phyloP scores from a whole-genome alignment of 2,888 invertebrate genomes.

The Drosophila prolongata region DNA sequence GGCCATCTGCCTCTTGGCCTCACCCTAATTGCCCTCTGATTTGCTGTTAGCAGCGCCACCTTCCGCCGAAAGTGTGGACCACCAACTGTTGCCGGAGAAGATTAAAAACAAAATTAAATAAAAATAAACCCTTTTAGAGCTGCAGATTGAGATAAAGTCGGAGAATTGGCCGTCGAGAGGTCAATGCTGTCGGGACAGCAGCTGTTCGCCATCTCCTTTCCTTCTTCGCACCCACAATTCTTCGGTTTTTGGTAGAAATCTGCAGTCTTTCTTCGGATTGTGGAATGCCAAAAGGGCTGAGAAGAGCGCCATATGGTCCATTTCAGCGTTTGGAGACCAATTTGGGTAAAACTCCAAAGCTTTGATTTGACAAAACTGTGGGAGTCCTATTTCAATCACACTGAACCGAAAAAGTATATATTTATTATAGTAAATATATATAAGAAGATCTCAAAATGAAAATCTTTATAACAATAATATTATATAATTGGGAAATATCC shows the following conservation, averaged over 20 bases:
- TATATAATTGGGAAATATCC: too few species aligned
- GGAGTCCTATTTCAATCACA: slow-evolving; percentile 4
- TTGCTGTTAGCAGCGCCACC: slow-evolving; percentile 47
- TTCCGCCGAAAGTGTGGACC: slow-evolving; percentile 42
- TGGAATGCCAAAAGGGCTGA: slow-evolving; percentile 13
- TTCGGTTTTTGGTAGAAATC: neutral
- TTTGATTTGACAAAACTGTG: slow-evolving; percentile 10
- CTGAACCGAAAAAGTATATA: neutral
- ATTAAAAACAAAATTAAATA: slow-evolving; percentile 2
- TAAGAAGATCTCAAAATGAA: too few species aligned
- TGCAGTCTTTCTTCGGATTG: slow-evolving; percentile 3
- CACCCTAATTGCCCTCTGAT: slow-evolving; percentile 39
- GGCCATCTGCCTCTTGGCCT: slow-evolving; percentile 26
- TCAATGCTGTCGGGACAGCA: slow-evolving; percentile 64
- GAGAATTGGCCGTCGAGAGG: slow-evolving; percentile 60
- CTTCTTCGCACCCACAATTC: slow-evolving; percentile 28
- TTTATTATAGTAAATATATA: too few species aligned
- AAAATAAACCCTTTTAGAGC: slow-evolving; percentile 1
- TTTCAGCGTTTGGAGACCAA: slow-evolving; percentile 8
- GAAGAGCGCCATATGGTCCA: slow-evolving; percentile 16
- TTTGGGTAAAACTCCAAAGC: neutral
- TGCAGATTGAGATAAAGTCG: slow-evolving; percentile 23
- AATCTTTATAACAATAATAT: too few species aligned
- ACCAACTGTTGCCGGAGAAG: slow-evolving; percentile 24
- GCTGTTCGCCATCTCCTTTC: slow-evolving; percentile 30